Base-by-base conservation (phyloP, 2,888 invertebrate species). In the Schizotus pectinicornis region DNA sequence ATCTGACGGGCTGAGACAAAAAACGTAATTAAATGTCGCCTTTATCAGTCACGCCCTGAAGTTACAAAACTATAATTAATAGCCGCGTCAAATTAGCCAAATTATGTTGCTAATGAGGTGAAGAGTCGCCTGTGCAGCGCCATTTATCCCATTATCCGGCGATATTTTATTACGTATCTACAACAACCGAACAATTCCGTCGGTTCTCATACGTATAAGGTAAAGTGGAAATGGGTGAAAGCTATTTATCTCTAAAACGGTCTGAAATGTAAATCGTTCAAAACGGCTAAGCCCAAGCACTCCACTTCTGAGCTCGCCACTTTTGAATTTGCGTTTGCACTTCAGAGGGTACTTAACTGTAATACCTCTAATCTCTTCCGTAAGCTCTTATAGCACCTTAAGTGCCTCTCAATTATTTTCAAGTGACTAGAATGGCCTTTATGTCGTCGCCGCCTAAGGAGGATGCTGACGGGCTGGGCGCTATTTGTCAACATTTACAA, bases 371-470 rank as follows among this genome's bases (percentile, higher is more conserved):
- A 76, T 76, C 74, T 68, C 65, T 57, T 69, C 65, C 65, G 65
- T 70, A 73, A 74, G 73, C 72, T 73, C 75, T 74, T 77, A 74
- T 75, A 69, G 73, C 75, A 73, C 75, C 75, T 77, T 75, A 77
- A 77, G 76, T 77, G 76, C 75, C 74, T 73, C 73, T 74, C 73
- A 74, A 76, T 77, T 75, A 75, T 74, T 63, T 68, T 63, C 65
- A 68, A 75, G 70, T 67, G 65, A 52, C 43, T 51, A 39, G 62
- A 59, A 62, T 61, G 47, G 61, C 53, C 61, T 59, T 61, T 63
- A 56, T 41, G 57, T 45, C 47, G 31, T 43, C 13, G 41, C 47
- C 49, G 41, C 48, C 51, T 54, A 49, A 54, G 45, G 37, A 32
- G 13, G 22, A 22, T 22, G 22, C 22, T 22, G 22, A 22, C 22